Evolutionary conservation across 2,113 vertebrate genomes (phyloP).

Genomic region (Hyperopisus bebe): DNA sequence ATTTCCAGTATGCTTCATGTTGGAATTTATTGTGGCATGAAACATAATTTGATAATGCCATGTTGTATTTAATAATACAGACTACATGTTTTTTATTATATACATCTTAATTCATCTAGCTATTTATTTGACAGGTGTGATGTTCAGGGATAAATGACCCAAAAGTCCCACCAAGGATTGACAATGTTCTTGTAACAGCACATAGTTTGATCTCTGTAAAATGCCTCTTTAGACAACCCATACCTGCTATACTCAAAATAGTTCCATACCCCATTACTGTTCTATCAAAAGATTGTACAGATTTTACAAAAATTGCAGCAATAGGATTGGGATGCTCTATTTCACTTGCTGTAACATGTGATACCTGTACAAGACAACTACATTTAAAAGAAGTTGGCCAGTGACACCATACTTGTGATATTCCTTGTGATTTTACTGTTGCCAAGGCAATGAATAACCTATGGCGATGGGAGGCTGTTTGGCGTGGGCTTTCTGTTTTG

Average conservation of each 20-base stretch:
- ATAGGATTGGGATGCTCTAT: not conserved
- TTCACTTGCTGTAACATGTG: not conserved
- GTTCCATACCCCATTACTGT: too few relatives aligned
- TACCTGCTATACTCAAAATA: not conserved
- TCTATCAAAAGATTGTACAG: not conserved
- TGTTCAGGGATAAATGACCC: not conserved
- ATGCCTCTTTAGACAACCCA: not conserved
- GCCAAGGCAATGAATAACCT: not conserved
- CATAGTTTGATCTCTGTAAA: not conserved
- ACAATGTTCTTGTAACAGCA: not conserved
- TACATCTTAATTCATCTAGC: not conserved
- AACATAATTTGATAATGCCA: not conserved
- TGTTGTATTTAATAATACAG: not conserved
- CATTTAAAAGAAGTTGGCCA: not conserved
- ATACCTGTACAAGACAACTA: not conserved
- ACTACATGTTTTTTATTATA: conserved; percentile 1
- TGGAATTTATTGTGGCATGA: not conserved
- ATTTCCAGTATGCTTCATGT: not conserved
- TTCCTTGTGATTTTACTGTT: not conserved
- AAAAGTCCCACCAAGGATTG: not conserved
- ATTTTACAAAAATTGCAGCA: not conserved
- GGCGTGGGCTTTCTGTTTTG: not conserved
- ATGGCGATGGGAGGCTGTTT: not conserved
- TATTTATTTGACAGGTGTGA: not conserved
- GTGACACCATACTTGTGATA: not conserved